A percentile compares a stretch with the other conserved stretches of the same genome.
Conservation (phyloP, 2,888 invertebrate genomes). For the Neoscelio sp. region DNA sequence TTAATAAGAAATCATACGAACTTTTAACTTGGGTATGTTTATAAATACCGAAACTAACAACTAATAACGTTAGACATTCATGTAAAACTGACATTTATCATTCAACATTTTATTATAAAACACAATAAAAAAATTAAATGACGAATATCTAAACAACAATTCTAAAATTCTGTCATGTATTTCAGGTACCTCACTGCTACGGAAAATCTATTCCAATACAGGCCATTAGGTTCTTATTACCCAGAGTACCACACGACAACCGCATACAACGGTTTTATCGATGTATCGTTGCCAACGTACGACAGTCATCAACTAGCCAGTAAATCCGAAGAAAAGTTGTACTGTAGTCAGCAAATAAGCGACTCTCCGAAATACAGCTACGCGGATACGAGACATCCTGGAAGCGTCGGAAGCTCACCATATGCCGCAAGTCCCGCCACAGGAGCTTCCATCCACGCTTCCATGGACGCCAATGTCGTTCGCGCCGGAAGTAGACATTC, state of each 20-base stretch:
- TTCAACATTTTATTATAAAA: too few relatives aligned
- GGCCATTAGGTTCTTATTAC: slow-evolving; percentile 93
- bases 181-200: slow-evolving; percentile 89
- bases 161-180: not conserved
- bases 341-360: slow-evolving; percentile 85
- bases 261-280: slow-evolving; percentile 92
- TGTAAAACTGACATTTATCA: too few relatives aligned
- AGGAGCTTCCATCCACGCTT: slow-evolving; percentile 71
- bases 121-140: too few relatives aligned
- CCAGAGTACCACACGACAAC: slow-evolving; percentile 90
- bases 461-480: slow-evolving; percentile 72
- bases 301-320: slow-evolving; percentile 84
- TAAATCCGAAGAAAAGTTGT: slow-evolving; percentile 85
- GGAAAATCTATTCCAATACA: slow-evolving; percentile 95
- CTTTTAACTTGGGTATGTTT: too few relatives aligned
- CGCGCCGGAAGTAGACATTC: slow-evolving; percentile 81
- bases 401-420: slow-evolving; percentile 79
- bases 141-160: too few relatives aligned
- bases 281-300: slow-evolving; percentile 89
- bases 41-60: too few relatives aligned
- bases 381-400: slow-evolving; percentile 79
- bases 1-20: too few relatives aligned
- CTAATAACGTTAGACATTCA: too few relatives aligned
- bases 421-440: slow-evolving; percentile 78
- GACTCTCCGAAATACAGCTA: slow-evolving; percentile 85